Conservation (phyloP, 2,888 invertebrate species). For the Plutella xylostella region DNA sequence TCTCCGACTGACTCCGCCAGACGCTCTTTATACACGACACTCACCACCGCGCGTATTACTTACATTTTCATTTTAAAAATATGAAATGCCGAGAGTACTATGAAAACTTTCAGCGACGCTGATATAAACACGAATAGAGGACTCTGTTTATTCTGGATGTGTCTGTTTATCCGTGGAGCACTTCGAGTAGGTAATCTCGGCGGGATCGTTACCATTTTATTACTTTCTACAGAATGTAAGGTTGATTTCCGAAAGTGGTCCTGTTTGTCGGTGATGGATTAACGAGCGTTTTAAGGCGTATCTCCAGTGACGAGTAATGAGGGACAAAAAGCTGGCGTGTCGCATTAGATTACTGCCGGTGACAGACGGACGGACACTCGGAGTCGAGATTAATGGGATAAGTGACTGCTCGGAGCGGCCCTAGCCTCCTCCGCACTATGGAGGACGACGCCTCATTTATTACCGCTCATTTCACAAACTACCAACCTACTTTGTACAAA, state of each 20-base stretch:
- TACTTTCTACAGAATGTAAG: conserved; percentile 25
- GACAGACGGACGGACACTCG: conserved; percentile 61
- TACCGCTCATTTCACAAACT: no score
- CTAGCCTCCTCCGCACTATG: conserved; percentile 26
- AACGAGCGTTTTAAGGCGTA: conserved; percentile 48
- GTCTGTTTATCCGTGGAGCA: not conserved
- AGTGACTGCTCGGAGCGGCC: conserved; percentile 56
- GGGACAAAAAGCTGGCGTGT: conserved; percentile 65
- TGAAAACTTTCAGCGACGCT: no score
- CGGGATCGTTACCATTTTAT: conserved; percentile 27
- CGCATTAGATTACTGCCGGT: conserved; percentile 66
- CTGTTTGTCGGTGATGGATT: conserved; percentile 46
- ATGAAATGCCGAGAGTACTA: no score
- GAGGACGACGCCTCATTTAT: conserved; percentile 21
- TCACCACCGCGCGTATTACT: no score
- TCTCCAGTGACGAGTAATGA: conserved; percentile 52
- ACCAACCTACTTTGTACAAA: not conserved
- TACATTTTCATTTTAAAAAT: no score
- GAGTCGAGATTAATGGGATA: conserved; percentile 62
- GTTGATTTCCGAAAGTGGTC: conserved; percentile 41
- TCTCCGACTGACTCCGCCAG: conserved; percentile 38
- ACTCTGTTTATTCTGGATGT: not conserved
- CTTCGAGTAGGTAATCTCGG: not conserved
- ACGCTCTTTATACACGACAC: no score
- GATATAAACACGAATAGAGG: no score